phyloP scores from a whole-genome alignment of 2,888 invertebrate genomes.

The Selenia dentaria region DNA sequence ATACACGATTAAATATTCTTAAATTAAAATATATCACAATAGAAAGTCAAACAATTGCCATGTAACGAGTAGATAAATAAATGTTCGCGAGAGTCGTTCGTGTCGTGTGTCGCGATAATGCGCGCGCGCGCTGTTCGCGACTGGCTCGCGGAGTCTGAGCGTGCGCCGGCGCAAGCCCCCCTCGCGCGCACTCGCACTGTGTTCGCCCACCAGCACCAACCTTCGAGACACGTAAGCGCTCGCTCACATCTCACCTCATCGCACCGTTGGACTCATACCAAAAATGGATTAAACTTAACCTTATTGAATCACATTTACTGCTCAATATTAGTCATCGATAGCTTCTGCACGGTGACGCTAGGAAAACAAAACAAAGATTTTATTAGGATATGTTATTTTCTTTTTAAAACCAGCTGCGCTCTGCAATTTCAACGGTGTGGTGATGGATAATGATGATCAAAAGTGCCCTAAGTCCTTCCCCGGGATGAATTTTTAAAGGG shows the following conservation, averaged over 20 bases:
- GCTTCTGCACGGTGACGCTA: constrained; percentile 15
- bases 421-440: too few relatives aligned
- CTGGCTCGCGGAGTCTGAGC: constrained; percentile 75
- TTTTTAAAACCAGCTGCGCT: too few relatives aligned
- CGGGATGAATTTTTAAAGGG: too few relatives aligned
- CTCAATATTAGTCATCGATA: constrained; percentile 48
- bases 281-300: constrained; percentile 72
- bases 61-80: constrained; percentile 57
- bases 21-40: constrained; percentile 57
- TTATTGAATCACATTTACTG: constrained; percentile 43
- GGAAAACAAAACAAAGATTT: too few relatives aligned
- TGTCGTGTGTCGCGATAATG: constrained; percentile 67
- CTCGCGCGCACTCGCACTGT: constrained; percentile 44
- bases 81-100: constrained; percentile 80
- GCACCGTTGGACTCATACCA: constrained; percentile 70
- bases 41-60: constrained; percentile 71
- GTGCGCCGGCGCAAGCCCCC: constrained; percentile 51
- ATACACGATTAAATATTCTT: constrained; percentile 64
- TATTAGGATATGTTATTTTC: too few relatives aligned
- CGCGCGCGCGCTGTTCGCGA: constrained; percentile 78
- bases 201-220: constrained; percentile 72
- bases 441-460: too few relatives aligned
- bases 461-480: too few relatives aligned
- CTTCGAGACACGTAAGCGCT: constrained; percentile 78
- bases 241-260: constrained; percentile 63